Conservation (phyloP, 1,140 invertebrate species). For the Nasonia giraulti region DNA sequence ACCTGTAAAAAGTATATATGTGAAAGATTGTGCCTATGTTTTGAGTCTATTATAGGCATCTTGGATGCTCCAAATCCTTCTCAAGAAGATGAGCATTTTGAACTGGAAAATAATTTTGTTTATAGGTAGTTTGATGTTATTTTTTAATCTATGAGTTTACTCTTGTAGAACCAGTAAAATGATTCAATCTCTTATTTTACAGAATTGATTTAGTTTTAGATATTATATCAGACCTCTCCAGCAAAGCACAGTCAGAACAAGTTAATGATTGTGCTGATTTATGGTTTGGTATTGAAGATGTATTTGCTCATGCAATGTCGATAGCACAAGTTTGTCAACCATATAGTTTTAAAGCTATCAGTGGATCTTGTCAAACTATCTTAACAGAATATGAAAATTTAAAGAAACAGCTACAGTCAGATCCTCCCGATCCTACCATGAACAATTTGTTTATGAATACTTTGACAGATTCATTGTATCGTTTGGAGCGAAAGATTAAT, state of each 20-base stretch:
- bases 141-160: slow-evolving; percentile 28
- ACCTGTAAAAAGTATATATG: slow-evolving; percentile 69
- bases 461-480: slow-evolving; percentile 68
- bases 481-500: slow-evolving; percentile 71
- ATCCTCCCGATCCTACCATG: slow-evolving; percentile 63
- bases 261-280: slow-evolving; percentile 61
- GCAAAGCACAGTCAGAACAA: slow-evolving; percentile 58
- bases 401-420: slow-evolving; percentile 62
- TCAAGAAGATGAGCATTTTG: slow-evolving; percentile 63
- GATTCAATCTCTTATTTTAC: slow-evolving; percentile 28
- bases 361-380: slow-evolving; percentile 67
- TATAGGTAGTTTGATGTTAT: slow-evolving; percentile 60
- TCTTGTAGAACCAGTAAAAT: background rate
- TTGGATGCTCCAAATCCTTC: slow-evolving; percentile 63
- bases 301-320: slow-evolving; percentile 71
- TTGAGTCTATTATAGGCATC: slow-evolving; percentile 65
- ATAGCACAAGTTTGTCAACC: slow-evolving; percentile 71
- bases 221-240: slow-evolving; percentile 63
- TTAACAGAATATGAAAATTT: slow-evolving; percentile 70
- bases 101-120: slow-evolving; percentile 69
- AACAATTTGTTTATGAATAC: slow-evolving; percentile 69
- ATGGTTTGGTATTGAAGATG: slow-evolving; percentile 68
- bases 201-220: slow-evolving; percentile 71
- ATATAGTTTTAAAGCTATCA: slow-evolving; percentile 71
- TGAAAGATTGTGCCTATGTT: slow-evolving; percentile 66